These are phyloP conservation scores for Exephanes ischioxanthus DNA, from an alignment of 2,888 invertebrate genomes.

Conservation along the genomic window DNA sequence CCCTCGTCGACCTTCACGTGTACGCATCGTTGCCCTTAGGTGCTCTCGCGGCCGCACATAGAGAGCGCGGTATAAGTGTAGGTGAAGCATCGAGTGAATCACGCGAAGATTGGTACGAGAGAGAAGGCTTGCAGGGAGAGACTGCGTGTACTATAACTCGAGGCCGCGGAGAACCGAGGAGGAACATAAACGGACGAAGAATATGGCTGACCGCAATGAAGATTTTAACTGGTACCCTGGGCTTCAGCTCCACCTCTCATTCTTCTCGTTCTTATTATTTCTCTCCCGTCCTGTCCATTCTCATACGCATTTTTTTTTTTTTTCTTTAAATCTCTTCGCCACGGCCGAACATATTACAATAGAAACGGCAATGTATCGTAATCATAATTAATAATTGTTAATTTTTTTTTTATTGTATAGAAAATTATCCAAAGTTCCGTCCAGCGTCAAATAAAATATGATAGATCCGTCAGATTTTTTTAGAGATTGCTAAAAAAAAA, in stretches of 20 bases:
- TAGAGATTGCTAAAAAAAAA: not conserved
- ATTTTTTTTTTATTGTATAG: not conserved
- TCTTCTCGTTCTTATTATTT: slow-evolving; percentile 59
- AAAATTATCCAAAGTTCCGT: not conserved
- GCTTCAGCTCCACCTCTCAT: slow-evolving; percentile 69
- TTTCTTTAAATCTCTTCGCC: slow-evolving; percentile 28
- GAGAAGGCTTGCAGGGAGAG: slow-evolving; percentile 18
- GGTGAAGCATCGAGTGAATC: slow-evolving; percentile 67
- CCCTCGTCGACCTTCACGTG: slow-evolving; percentile 77
- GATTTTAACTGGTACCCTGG: slow-evolving; percentile 82
- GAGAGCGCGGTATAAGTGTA: slow-evolving; percentile 57
- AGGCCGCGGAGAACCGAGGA: slow-evolving; percentile 69
- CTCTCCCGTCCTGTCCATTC: slow-evolving; percentile 34
- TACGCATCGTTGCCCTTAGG: slow-evolving; percentile 81
- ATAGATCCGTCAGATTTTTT: not conserved
- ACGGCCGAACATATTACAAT: slow-evolving; percentile 22
- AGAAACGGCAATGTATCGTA: not conserved
- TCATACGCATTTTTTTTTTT: slow-evolving; percentile 39
- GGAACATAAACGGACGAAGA: slow-evolving; percentile 75
- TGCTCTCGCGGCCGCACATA: slow-evolving; percentile 67
- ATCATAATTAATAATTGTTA: not conserved
- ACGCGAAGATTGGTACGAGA: slow-evolving; percentile 62
- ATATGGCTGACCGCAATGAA: slow-evolving; percentile 83
- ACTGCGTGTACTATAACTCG: slow-evolving; percentile 59
- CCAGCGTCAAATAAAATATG: not conserved